Conservation (phyloP, 1,140 invertebrate genomes). For the Trachelipus rathkii region DNA sequence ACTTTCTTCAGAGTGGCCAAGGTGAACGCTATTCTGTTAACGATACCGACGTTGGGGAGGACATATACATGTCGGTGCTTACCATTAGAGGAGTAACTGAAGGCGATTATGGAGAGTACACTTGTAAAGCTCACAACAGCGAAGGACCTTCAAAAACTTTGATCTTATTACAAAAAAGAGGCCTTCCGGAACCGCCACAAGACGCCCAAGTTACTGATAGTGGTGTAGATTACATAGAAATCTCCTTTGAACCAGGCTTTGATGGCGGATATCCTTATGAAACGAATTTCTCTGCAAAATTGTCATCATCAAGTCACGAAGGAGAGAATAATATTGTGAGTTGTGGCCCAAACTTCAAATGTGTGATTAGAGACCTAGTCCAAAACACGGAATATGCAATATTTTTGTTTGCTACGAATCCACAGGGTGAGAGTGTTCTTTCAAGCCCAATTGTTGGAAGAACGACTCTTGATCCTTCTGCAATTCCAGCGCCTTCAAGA, state of each 20-base stretch:
- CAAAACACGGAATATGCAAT: slow-evolving; percentile 59
- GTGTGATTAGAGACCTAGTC: slow-evolving; percentile 74
- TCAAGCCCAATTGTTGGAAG: slow-evolving; percentile 70
- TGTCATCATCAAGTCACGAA: slow-evolving; percentile 50
- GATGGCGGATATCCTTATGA: slow-evolving; percentile 73
- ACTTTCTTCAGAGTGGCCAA: slow-evolving; percentile 64
- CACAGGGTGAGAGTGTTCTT: slow-evolving; percentile 76
- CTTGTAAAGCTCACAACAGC: slow-evolving; percentile 73
- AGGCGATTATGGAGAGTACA: slow-evolving; percentile 84
- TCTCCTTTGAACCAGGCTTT: slow-evolving; percentile 81
- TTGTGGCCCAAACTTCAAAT: slow-evolving; percentile 76
- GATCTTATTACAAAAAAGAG: slow-evolving; percentile 76
- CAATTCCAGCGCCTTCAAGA: neutral
- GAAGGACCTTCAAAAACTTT: slow-evolving; percentile 66
- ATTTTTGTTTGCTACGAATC: slow-evolving; percentile 76
- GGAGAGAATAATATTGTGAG: slow-evolving; percentile 74
- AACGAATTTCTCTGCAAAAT: slow-evolving; percentile 72
- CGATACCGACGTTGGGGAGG: slow-evolving; percentile 71
- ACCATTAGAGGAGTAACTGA: slow-evolving; percentile 68
- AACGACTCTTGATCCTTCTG: slow-evolving; percentile 51
- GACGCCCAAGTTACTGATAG: slow-evolving; percentile 44
- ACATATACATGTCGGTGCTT: slow-evolving; percentile 75
- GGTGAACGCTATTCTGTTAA: slow-evolving; percentile 66
- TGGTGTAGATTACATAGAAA: slow-evolving; percentile 64
- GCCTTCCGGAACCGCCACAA: slow-evolving; percentile 76